phyloP scores from a whole-genome alignment of 1,140 invertebrate genomes.

The Hypsibius dujardini region DNA sequence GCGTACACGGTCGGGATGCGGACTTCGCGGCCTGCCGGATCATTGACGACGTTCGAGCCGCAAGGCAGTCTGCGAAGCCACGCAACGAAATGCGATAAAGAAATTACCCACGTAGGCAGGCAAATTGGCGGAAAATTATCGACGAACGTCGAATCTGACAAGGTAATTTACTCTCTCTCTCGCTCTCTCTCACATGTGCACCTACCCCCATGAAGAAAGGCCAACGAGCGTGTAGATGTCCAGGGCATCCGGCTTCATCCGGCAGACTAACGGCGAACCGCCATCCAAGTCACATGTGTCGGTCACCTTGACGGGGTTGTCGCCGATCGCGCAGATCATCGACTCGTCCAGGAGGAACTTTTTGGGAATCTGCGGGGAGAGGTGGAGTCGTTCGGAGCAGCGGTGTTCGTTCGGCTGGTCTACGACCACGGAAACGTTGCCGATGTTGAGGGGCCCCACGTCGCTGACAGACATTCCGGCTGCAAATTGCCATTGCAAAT shows the following conservation, averaged over 20 bases:
- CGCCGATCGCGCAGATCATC: slow-evolving; percentile 15
- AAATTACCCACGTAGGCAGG: too few relatives aligned
- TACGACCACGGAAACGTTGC: neutral
- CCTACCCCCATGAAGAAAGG: slow-evolving; percentile 7
- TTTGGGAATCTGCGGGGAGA: neutral
- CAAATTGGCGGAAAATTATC: too few relatives aligned
- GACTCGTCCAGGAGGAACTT: slow-evolving; percentile 1
- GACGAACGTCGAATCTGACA: too few relatives aligned
- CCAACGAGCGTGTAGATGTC: slow-evolving; percentile 15
- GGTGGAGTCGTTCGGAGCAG: neutral
- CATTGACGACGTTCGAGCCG: neutral
- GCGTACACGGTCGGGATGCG: neutral
- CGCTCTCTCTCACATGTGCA: too few relatives aligned
- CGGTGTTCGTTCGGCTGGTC: neutral
- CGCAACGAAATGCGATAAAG: slow-evolving; percentile 1
- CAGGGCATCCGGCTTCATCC: neutral
- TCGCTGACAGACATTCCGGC: neutral
- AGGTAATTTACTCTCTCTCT: too few relatives aligned
- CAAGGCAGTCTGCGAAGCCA: neutral
- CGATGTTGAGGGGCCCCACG: slow-evolving; percentile 6
- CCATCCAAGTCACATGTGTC: slow-evolving; percentile 14
- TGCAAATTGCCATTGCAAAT: too few relatives aligned
- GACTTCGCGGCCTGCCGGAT: neutral
- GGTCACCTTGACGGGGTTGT: neutral
- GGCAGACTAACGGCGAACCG: slow-evolving; percentile 10